Base-by-base conservation (phyloP, 2,888 invertebrate species). In the Aproaerema taeniolella region DNA sequence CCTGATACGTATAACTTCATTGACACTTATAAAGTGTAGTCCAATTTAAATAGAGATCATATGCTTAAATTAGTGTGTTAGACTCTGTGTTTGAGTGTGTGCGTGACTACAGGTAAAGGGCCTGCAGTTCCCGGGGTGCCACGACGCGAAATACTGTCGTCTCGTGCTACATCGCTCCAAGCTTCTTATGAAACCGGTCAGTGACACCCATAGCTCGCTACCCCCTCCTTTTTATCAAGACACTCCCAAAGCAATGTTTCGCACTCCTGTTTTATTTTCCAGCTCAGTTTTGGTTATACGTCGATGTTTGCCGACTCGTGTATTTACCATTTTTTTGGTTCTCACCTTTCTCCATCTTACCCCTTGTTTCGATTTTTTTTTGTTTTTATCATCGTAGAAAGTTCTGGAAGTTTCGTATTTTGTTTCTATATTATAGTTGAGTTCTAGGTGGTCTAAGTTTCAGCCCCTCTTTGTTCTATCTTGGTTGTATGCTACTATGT, bases 91-190 rank as follows among this genome's bases (percentile, higher is more conserved):
- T 49, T 59, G 62, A 56, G 62, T 61, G 58, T 57, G 60, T 55
- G 61, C 59, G 64, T 70, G 81, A 67, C 57, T 41, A 85, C 92
- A 96, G 96, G 94, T 95, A 90, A 97, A 97, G 91, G 96, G 96
- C 88, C 91, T 96, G 88, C 95, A 94, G 92, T 95, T 96, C 89
- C 96, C 96, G 85, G 97, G 97, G 88, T 95, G 95, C 90, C 94
- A 95, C 89, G 95, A 96, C 91, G 93, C 95, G 82, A 92, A 92
- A 88, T 96, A 95, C 91, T 95, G 96, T 91, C 95, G 95, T 83
- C 95, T 95, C 91, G 94, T 98, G 87, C 91, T 97, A 89, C 97
- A 97, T 88, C 93, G 97, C 89, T 98, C 97, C 89, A 94, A 95
- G 87, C 95, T 95, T 89, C 94, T 97, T 88, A 92, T 98, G 89